Evolutionary conservation across 2,797 vertebrate species (phyloP), one percentile per base, ranked within the genome.

Genomic region (Cottoperca gobio): DNA sequence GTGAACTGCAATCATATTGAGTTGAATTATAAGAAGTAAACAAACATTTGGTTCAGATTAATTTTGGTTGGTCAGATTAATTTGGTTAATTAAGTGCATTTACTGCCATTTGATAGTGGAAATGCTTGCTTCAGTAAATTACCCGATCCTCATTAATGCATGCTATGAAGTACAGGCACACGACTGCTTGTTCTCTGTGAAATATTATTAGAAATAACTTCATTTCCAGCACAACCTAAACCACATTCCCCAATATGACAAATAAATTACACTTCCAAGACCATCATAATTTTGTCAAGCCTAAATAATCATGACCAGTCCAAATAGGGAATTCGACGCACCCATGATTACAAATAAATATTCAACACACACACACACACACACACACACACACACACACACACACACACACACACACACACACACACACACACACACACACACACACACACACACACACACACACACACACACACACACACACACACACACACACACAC

Each of bases 331-430:
- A 83, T 68, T 39, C 6, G 12, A 86, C 48, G 52, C 19, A 72
- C 23, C 61, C 43, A 50, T 23, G 63, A 78, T 42, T 49, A 55
- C 48, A 70, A 67, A 84, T 71, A 72, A 76, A 84, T 66, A 64
- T 86, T 76, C 70, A 63, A 45, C n/a, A n/a, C n/a, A n/a, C n/a
- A n/a, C n/a, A n/a, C n/a, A n/a, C n/a, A n/a, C n/a, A n/a, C n/a
- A n/a, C n/a, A n/a, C n/a, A n/a, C n/a, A n/a, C n/a, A n/a, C n/a
- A n/a, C n/a, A n/a, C n/a, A n/a, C n/a, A n/a, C n/a, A n/a, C n/a
- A n/a, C n/a, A n/a, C n/a, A n/a, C n/a, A n/a, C n/a, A n/a, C n/a
- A n/a, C n/a, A n/a, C n/a, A n/a, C n/a, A n/a, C n/a, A n/a, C n/a
- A n/a, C n/a, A n/a, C n/a, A n/a, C n/a, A n/a, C n/a, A n/a, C n/a